Base-by-base conservation (phyloP, 2,888 invertebrate species). In the Aleiodes testaceus region DNA sequence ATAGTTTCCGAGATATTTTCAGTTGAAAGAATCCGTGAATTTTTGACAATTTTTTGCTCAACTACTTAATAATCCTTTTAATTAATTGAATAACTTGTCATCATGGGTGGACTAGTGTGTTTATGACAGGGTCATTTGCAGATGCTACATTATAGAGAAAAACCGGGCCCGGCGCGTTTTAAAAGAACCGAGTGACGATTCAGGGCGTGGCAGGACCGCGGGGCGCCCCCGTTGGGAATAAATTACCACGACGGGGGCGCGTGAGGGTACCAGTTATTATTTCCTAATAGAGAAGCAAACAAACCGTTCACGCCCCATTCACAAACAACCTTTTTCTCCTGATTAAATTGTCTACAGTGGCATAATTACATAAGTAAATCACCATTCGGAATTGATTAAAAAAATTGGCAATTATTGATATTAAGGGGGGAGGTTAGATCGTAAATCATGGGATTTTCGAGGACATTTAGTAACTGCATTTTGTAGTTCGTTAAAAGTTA, bases 141-240 rank as follows among this genome's bases (percentile, higher is more conserved):
- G 81, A 80, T 78, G 83, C 76, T 79, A 82, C 82, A 81, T 84
- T 81, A 85, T 84, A 81, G 83, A 83, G 83, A 50, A 49, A n/a
- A 47, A 36, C 14, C 36, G 53, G 44, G 44, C 61, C 12, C 55
- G 26, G 26, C 26, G 26, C n/a, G 30, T 26, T 12, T 53, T 53
- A 55, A 30, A 22, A 30, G 55, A 44, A 20, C 44, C 42, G 44
- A 77, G 76, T 78, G 79, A 80, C 77, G 78, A 79, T 79, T 78
- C 83, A 84, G 84, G 85, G 85, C 85, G 85, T 86, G 84, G 83
- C 82, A 80, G 79, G 80, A 79, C 84, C 82, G 81, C 82, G 80
- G 84, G 84, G 84, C 79, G 83, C 83, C 84, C 80, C 80, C 79
- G 80, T 75, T 79, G 81, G 79, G 81, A 84, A 85, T 86, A 85